phyloP scores from a whole-genome alignment of 30 jellyfish, hydroid and myxozoan genomes.

The Pelagia noctiluca region DNA sequence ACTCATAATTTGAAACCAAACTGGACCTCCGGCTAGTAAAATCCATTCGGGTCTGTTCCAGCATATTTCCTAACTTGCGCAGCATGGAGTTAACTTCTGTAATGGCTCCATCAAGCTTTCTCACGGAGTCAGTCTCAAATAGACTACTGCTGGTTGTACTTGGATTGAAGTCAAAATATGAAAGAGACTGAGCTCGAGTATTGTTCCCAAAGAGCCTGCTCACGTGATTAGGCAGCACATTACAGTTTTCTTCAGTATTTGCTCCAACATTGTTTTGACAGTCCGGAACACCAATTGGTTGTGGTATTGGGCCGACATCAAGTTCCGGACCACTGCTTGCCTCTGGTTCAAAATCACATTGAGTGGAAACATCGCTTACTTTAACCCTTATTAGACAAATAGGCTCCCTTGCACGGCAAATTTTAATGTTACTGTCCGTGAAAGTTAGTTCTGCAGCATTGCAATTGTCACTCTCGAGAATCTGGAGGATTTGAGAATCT shows the following conservation, averaged over 20 bases:
- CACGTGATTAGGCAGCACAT: background rate
- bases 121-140: slow-evolving; percentile 51
- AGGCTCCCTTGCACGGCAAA: no score
- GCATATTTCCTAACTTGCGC: slow-evolving; percentile 55
- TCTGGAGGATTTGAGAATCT: background rate
- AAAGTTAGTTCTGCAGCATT: background rate
- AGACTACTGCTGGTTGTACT: background rate
- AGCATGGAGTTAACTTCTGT: slow-evolving; percentile 65
- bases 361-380: no score
- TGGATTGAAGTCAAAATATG: background rate
- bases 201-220: background rate
- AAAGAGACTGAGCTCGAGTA: background rate
- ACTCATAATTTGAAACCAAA: slow-evolving; percentile 11
- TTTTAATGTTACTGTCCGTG: background rate
- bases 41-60: slow-evolving; percentile 56
- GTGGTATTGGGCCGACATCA: no score
- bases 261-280: background rate
- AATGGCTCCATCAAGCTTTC: slow-evolving; percentile 67
- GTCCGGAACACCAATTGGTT: no score
- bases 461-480: background rate
- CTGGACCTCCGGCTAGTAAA: slow-evolving; percentile 54
- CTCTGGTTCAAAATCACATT: no score
- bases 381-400: no score
- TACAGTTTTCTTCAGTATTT: background rate
- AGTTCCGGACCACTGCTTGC: no score